Evolutionary conservation across 2,113 vertebrate species (phyloP).

Genomic region (Uria aalge): DNA sequence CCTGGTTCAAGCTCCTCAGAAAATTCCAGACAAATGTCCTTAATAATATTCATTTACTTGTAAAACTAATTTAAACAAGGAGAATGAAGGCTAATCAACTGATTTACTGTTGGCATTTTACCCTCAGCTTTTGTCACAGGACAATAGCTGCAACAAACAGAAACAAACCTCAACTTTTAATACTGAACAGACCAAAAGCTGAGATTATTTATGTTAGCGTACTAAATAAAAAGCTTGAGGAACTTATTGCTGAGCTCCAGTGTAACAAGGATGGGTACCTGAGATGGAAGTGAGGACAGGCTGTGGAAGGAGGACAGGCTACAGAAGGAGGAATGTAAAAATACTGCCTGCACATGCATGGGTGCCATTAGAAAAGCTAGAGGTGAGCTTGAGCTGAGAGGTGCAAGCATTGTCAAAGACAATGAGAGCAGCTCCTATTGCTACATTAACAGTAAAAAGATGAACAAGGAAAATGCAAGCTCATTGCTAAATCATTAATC

Average conservation of each 20-base stretch:
- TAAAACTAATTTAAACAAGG: neutral
- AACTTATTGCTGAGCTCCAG: neutral
- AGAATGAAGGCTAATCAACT: neutral
- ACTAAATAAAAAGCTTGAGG: neutral
- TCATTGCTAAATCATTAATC: neutral
- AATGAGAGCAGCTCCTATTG: neutral
- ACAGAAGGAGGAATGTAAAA: neutral
- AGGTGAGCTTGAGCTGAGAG: neutral
- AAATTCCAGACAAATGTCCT: neutral
- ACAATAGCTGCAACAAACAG: neutral
- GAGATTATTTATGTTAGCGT: neutral
- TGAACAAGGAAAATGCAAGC: neutral
- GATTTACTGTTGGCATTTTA: neutral
- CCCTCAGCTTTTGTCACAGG: neutral
- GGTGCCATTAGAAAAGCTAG: neutral
- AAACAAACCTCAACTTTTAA: neutral
- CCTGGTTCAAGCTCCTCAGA: neutral
- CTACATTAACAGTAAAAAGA: neutral
- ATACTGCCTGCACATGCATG: neutral
- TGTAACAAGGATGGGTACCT: rapidly evolving
- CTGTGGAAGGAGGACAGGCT: neutral
- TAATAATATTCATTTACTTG: neutral
- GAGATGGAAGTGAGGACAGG: neutral
- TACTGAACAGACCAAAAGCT: neutral
- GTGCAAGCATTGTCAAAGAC: neutral